Evolutionary conservation across 2,888 invertebrate genomes (phyloP).

Genomic region (Slavum lentiscoides): DNA sequence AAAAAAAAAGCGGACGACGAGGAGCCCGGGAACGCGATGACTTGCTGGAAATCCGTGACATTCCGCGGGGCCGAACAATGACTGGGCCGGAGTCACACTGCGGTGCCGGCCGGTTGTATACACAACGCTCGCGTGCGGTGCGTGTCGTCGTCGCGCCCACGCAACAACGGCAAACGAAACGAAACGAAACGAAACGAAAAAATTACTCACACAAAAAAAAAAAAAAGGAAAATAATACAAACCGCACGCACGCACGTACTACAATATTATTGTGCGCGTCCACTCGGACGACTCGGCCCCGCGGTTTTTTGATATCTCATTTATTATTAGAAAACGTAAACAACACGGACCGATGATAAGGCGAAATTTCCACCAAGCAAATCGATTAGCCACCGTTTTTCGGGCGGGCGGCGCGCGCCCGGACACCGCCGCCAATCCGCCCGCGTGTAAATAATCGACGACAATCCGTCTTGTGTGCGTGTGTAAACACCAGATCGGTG

Average conservation of each 20-base stretch:
- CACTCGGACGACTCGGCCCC: slow-evolving; percentile 40
- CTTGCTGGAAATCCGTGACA: slow-evolving; percentile 50
- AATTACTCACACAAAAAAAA: neutral
- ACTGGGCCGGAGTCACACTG: slow-evolving; percentile 7
- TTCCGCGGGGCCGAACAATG: slow-evolving; percentile 50
- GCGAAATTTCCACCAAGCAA: slow-evolving; percentile 51
- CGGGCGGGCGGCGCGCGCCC: neutral
- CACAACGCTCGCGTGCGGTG: neutral
- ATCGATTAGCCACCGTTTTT: slow-evolving; percentile 53
- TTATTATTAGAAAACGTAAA: slow-evolving; percentile 51
- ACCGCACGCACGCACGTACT: slow-evolving; percentile 1
- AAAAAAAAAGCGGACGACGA: slow-evolving; percentile 6
- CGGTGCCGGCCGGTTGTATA: too few relatives aligned
- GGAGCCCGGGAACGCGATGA: slow-evolving; percentile 45
- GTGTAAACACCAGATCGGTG: slow-evolving; percentile 6
- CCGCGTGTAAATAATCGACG: slow-evolving; percentile 48
- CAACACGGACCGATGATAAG: slow-evolving; percentile 53
- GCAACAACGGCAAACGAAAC: slow-evolving; percentile 45
- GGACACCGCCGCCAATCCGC: slow-evolving; percentile 40
- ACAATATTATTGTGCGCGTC: neutral
- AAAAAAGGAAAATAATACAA: neutral
- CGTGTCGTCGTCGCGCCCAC: slow-evolving; percentile 47
- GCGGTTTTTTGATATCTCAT: slow-evolving; percentile 43
- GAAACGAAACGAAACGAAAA: slow-evolving; percentile 19
- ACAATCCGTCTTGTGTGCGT: slow-evolving; percentile 15